These are phyloP conservation scores for Melinaea menophilus DNA, from an alignment of 2,888 invertebrate species.

Conservation along the genomic window DNA sequence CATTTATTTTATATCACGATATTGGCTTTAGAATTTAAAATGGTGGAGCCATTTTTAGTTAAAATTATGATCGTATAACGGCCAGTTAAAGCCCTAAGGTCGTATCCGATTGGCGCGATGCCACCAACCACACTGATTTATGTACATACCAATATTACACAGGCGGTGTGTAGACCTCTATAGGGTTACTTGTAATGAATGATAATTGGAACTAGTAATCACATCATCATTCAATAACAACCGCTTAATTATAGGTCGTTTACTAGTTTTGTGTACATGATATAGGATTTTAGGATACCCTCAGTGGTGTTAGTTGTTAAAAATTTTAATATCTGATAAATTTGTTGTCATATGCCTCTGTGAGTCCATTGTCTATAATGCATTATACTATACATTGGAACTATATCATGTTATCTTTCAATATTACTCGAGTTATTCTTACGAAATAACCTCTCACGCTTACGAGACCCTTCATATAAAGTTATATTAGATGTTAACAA, in stretches of 20 bases:
- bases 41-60: conserved; percentile 27
- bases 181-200: too few species aligned
- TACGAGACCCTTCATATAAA: too few species aligned
- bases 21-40: conserved; percentile 13
- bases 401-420: too few species aligned
- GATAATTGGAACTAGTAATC: too few species aligned
- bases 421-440: too few species aligned
- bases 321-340: conserved; percentile 3
- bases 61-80: conserved; percentile 44
- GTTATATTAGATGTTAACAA: too few species aligned
- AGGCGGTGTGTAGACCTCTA: neutral
- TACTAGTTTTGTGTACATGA: neutral
- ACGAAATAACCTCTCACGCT: too few species aligned
- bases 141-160: conserved; percentile 38
- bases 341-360: too few species aligned
- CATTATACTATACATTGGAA: too few species aligned
- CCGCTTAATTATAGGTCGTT: conserved; percentile 2
- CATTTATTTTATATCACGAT: neutral
- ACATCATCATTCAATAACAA: neutral
- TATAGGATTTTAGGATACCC: neutral
- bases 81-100: conserved; percentile 40
- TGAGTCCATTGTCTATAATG: too few species aligned
- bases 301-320: conserved; percentile 10
- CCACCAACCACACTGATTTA: conserved; percentile 62
- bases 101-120: conserved; percentile 46